A percentile compares a stretch with the other conserved stretches of the same genome.
Conservation (phyloP, 2,888 invertebrate genomes). For the Drosophila dives region DNA sequence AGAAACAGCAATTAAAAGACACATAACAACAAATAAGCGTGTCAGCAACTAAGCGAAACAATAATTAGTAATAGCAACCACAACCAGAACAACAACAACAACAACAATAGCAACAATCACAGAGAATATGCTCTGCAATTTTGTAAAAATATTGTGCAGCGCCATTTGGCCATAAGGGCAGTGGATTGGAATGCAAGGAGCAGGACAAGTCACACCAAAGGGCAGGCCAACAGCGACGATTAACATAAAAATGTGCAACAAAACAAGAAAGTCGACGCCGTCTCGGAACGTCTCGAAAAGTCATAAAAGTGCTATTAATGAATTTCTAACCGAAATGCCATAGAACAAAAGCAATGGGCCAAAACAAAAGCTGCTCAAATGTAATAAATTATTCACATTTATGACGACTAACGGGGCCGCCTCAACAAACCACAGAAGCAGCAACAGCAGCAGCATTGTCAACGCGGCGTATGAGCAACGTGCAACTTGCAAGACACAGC, state of each 20-base stretch:
- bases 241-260: constrained; percentile 76
- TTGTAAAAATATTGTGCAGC: constrained; percentile 38
- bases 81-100: constrained; percentile 39
- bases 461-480: constrained; percentile 58
- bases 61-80: constrained; percentile 76
- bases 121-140: constrained; percentile 47
- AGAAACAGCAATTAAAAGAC: constrained; percentile 80
- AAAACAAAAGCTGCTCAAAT: constrained; percentile 65
- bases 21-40: constrained; percentile 79
- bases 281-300: constrained; percentile 54
- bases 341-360: constrained; percentile 41
- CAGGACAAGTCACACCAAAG: constrained; percentile 41
- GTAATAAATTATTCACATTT: constrained; percentile 79
- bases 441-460: constrained; percentile 39
- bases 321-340: constrained; percentile 72
- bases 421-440: constrained; percentile 18
- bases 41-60: constrained; percentile 78
- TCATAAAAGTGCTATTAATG: constrained; percentile 80
- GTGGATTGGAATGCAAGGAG: not conserved
- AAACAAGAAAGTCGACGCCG: constrained; percentile 30
- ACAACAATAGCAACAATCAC: constrained; percentile 28
- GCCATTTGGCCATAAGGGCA: constrained; percentile 16
- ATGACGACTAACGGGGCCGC: constrained; percentile 45
- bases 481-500: constrained; percentile 33
- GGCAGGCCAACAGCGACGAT: constrained; percentile 57